Evolutionary conservation across 2,888 invertebrate genomes (phyloP).

Genomic region (Marronus borbonicus): DNA sequence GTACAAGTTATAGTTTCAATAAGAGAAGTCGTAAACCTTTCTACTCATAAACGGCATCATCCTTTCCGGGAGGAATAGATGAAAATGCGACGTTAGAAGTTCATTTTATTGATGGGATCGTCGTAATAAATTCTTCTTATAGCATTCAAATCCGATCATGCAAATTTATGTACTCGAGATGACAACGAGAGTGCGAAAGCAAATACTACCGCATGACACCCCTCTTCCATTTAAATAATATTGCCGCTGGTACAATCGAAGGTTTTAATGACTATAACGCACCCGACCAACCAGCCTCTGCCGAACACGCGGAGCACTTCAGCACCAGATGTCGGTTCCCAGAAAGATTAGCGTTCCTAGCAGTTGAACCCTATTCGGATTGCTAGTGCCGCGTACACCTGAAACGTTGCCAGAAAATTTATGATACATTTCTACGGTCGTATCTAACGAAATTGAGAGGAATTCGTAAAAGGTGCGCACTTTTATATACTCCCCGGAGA

Average conservation of each 20-base stretch:
- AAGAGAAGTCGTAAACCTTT: neutral
- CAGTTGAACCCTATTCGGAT: conserved; percentile 14
- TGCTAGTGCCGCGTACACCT: conserved; percentile 7
- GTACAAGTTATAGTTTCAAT: conserved; percentile 23
- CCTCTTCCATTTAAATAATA: conserved; percentile 1
- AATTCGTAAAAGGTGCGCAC: conserved; percentile 2
- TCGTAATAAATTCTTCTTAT: neutral
- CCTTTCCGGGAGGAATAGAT: neutral
- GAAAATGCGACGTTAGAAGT: neutral
- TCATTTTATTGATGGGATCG: neutral
- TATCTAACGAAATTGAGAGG: conserved; percentile 21
- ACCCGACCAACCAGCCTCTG: neutral
- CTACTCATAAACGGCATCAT: neutral
- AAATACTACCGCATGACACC: conserved; percentile 22
- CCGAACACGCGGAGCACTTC: conserved; percentile 16
- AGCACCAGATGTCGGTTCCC: conserved; percentile 38
- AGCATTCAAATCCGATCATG: conserved; percentile 26
- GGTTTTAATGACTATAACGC: conserved; percentile 28
- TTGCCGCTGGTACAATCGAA: neutral
- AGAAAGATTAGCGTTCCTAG: conserved; percentile 43
- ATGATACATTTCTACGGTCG: conserved; percentile 28
- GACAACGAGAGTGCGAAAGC: conserved; percentile 25
- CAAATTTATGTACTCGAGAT: conserved; percentile 27
- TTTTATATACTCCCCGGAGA: neutral
- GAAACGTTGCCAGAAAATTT: conserved; percentile 32